phyloP scores from a whole-genome alignment of 2,797 vertebrate species.

The Myotis vivesi region DNA sequence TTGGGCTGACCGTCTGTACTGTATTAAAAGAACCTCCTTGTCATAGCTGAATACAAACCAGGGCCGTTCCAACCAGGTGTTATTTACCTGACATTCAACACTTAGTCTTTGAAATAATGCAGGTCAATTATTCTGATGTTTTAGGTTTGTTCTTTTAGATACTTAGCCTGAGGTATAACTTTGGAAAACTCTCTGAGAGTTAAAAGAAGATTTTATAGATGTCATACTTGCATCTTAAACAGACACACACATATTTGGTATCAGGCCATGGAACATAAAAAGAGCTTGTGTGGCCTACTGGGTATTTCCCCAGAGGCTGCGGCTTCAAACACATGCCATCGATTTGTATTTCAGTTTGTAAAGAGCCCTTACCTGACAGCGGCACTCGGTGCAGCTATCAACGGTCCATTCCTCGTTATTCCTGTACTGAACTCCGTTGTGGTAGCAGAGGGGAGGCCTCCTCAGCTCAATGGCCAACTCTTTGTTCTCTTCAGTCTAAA shows the following conservation, averaged over 20 bases:
- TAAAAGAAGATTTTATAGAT: slow-evolving; percentile 40
- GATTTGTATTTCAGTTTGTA: background rate
- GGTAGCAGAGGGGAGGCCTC: slow-evolving; percentile 88
- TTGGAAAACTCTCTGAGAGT: slow-evolving; percentile 17
- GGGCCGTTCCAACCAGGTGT: slow-evolving; percentile 29
- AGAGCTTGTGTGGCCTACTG: background rate
- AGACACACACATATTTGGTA: background rate
- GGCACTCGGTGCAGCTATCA: slow-evolving; percentile 97
- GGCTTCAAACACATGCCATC: background rate
- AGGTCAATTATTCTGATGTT: slow-evolving; percentile 23
- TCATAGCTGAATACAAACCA: slow-evolving; percentile 50
- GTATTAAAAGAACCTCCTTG: background rate
- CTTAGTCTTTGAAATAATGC: slow-evolving; percentile 45
- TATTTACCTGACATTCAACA: slow-evolving; percentile 59
- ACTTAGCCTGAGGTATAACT: background rate
- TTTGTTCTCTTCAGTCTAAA: slow-evolving; percentile 88
- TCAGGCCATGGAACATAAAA: background rate
- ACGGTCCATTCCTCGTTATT: slow-evolving; percentile 96
- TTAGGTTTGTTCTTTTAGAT: slow-evolving; percentile 34
- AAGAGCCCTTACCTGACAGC: slow-evolving; percentile 91
- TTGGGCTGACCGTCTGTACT: background rate
- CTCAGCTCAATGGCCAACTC: slow-evolving; percentile 84
- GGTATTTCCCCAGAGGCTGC: background rate
- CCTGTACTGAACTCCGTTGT: slow-evolving; percentile 91
- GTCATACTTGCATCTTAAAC: slow-evolving; percentile 23